Percentiles rank a stretch among this genome's conserved stretches.
Conservation (phyloP, 2,797 vertebrate genomes). For the Pristis pectinata region DNA sequence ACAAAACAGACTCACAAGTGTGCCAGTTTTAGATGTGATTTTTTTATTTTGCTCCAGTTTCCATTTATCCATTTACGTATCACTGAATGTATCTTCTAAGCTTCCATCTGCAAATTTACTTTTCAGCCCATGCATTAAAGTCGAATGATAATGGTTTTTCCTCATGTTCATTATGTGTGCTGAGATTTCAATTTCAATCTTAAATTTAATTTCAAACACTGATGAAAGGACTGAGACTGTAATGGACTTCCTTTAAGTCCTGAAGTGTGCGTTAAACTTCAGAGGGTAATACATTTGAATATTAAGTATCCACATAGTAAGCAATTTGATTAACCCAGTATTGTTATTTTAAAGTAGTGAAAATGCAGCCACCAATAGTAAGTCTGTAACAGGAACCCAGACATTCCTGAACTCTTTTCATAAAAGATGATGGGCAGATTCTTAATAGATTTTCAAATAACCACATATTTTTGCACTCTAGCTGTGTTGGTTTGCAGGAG, state of each 20-base stretch:
- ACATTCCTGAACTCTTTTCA: neutral
- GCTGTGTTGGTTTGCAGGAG: neutral
- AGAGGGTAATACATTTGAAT: neutral
- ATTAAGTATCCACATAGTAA: neutral
- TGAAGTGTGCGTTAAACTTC: neutral
- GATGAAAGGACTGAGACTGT: neutral
- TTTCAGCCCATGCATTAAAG: neutral
- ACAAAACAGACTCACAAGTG: neutral
- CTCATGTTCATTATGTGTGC: conserved; percentile 5
- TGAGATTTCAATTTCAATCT: conserved; percentile 23
- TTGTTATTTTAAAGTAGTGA: neutral
- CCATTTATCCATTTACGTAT: neutral
- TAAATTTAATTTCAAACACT: neutral
- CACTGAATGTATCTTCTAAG: neutral
- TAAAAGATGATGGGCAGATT: neutral
- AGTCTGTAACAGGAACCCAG: neutral
- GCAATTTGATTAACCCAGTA: neutral
- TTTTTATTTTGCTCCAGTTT: neutral
- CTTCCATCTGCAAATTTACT: neutral
- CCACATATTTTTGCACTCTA: neutral
- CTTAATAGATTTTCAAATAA: neutral
- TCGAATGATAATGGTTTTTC: conserved; percentile 3
- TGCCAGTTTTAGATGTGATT: neutral
- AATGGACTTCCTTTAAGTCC: neutral
- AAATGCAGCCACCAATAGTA: neutral